Evolutionary conservation across 2,113 vertebrate genomes (phyloP).

Genomic region (Podocnemis expansa): DNA sequence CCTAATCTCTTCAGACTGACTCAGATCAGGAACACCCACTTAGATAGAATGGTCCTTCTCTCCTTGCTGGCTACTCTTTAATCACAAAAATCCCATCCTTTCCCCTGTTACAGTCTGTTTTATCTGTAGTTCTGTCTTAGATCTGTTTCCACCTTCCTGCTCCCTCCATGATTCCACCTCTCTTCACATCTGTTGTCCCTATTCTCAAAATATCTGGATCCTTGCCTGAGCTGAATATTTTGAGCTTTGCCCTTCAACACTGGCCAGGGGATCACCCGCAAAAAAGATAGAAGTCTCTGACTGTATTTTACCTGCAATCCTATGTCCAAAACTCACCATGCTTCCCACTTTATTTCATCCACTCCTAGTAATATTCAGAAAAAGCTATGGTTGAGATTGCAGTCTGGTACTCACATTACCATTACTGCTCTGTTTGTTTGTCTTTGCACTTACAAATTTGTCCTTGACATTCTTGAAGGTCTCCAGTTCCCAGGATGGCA

Average conservation of each 20-base stretch:
- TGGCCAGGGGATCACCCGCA: neutral
- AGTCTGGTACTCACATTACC: neutral
- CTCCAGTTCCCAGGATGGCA: neutral
- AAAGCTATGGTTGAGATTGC: neutral
- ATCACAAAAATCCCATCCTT: neutral
- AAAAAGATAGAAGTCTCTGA: neutral
- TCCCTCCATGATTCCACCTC: no score
- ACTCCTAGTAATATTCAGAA: neutral
- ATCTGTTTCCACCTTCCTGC: neutral
- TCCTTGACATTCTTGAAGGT: conserved; percentile 18
- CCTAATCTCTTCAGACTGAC: neutral
- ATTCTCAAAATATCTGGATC: neutral
- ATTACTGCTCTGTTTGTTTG: neutral
- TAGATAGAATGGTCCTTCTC: neutral
- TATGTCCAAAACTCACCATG: no score
- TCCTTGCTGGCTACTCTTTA: neutral
- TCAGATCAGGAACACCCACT: neutral
- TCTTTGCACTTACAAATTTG: conserved; percentile 41
- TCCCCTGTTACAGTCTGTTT: neutral
- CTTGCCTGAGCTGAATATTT: neutral
- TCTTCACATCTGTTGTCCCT: neutral
- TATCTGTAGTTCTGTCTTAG: neutral
- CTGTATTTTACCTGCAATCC: neutral
- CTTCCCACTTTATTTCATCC: neutral
- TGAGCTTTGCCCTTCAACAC: neutral